These are phyloP conservation scores for Ahaetulla prasina DNA, from an alignment of 2,113 vertebrate genomes.

Conservation along the genomic window DNA sequence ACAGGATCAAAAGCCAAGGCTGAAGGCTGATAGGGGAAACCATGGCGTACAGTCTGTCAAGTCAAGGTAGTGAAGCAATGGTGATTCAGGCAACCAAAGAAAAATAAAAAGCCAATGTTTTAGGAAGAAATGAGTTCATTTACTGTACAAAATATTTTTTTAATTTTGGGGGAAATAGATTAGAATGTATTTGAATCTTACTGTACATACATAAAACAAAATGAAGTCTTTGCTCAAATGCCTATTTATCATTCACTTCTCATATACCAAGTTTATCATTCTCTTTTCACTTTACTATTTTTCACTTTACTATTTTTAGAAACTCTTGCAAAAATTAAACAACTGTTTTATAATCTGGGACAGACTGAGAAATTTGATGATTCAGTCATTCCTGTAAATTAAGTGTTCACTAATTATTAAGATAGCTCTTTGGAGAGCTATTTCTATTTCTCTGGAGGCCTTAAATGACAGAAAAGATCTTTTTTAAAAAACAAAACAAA, in stretches of 20 bases:
- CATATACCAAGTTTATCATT: neutral
- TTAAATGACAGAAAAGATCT: constrained; percentile 21
- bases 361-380: constrained; percentile 33
- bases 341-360: constrained; percentile 17
- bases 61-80: constrained; percentile 44
- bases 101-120: constrained; percentile 51
- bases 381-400: constrained; percentile 22
- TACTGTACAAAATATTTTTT: constrained; percentile 7
- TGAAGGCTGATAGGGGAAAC: constrained; percentile 97
- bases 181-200: constrained; percentile 17
- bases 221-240: constrained; percentile 27
- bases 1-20: constrained; percentile 98
- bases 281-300: constrained; percentile 7
- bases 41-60: constrained; percentile 93
- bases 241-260: neutral
- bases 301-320: constrained; percentile 7
- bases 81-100: constrained; percentile 36
- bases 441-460: constrained; percentile 23
- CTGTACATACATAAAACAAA: neutral
- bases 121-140: constrained; percentile 29
- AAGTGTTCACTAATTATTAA: constrained; percentile 33
- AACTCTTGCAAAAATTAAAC: constrained; percentile 13
- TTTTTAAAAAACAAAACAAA: neutral
- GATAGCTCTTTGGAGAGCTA: constrained; percentile 22
- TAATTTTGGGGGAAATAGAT: neutral